phyloP scores from a whole-genome alignment of 2,113 vertebrate genomes.

The Menidia beryllina region DNA sequence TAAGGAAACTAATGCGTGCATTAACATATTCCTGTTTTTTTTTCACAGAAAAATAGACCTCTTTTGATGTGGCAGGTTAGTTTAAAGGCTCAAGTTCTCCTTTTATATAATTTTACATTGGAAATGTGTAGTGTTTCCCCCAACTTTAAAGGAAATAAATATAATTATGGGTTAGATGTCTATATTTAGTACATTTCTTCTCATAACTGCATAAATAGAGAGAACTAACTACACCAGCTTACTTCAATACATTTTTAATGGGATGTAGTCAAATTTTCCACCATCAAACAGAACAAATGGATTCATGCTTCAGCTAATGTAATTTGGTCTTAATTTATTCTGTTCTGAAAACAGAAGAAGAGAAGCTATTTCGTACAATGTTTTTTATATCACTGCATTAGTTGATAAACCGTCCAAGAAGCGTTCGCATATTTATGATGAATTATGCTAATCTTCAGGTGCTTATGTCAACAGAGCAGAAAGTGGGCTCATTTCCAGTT shows the following conservation, averaged over 20 bases:
- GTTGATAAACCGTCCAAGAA: not conserved
- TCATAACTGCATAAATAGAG: no score
- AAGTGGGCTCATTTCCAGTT: not conserved
- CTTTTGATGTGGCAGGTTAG: not conserved
- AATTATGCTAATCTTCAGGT: no score
- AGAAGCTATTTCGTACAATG: not conserved
- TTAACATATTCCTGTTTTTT: not conserved
- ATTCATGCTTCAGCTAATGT: no score
- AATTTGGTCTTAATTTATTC: no score
- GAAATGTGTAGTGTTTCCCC: not conserved
- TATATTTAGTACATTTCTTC: no score
- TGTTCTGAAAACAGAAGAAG: not conserved
- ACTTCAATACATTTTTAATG: no score
- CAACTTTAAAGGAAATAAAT: not conserved
- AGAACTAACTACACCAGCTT: no score
- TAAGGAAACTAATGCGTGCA: not conserved
- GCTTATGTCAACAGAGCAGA: not conserved
- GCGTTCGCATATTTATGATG: not conserved
- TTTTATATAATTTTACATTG: not conserved
- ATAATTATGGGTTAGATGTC: no score
- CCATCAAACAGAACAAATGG: no score
- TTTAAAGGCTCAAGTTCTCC: not conserved
- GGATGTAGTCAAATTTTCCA: no score
- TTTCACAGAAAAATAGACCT: not conserved
- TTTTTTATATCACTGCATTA: not conserved